These are phyloP conservation scores for Gymnogyps californianus DNA, from an alignment of 2,113 vertebrate species.

Conservation along the genomic window DNA sequence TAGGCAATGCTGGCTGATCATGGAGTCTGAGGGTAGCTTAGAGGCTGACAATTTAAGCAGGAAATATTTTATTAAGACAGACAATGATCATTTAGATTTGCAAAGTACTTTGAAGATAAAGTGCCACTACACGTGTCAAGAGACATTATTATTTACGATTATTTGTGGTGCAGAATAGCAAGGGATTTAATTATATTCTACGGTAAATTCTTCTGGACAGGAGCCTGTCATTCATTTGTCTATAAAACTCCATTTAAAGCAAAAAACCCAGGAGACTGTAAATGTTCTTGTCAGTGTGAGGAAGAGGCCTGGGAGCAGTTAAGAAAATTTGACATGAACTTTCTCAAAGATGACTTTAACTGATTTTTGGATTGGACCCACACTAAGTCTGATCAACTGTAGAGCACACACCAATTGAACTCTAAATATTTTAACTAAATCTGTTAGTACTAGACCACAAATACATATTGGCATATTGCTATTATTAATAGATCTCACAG, in stretches of 20 bases:
- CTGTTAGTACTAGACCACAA: neutral
- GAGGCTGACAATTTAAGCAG: neutral
- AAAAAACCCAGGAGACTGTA: neutral
- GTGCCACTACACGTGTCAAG: neutral
- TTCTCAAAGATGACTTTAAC: too few relatives aligned
- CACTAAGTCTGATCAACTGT: accelerated
- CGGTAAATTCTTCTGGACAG: neutral
- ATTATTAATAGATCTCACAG: accelerated
- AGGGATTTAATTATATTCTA: neutral
- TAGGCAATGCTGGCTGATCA: accelerated
- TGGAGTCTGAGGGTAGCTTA: accelerated
- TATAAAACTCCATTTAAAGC: neutral
- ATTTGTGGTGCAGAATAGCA: neutral
- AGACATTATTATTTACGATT: neutral
- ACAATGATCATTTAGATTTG: neutral
- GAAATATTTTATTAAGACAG: neutral
- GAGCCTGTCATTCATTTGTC: neutral
- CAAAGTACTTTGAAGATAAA: neutral
- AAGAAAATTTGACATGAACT: neutral
- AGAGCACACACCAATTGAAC: neutral
- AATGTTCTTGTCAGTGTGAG: neutral
- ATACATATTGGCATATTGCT: accelerated
- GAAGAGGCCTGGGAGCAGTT: neutral
- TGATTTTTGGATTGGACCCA: neutral
- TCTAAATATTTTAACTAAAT: accelerated